Percentiles rank a stretch among this genome's conserved stretches.
These are phyloP conservation scores for Pantherophis guttatus DNA, from an alignment of 2,113 vertebrate species.

Conservation along the genomic window DNA sequence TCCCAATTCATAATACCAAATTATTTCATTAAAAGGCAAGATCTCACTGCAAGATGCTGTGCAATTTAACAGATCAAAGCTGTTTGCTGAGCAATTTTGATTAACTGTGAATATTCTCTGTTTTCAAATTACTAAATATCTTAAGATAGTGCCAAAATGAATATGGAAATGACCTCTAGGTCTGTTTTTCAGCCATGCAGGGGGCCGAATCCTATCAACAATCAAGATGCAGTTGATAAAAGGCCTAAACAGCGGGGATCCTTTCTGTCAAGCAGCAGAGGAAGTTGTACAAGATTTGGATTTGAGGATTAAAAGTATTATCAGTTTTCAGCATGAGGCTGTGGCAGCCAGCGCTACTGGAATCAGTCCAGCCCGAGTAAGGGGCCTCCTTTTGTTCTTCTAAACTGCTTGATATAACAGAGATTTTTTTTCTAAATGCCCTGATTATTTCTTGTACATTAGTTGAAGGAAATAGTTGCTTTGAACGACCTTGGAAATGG, in stretches of 20 bases:
- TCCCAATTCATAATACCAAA: slow-evolving; percentile 6
- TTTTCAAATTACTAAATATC: slow-evolving; percentile 56
- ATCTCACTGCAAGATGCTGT: slow-evolving; percentile 47
- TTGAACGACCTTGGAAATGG: neutral
- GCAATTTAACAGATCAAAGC: slow-evolving; percentile 70
- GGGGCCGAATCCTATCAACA: slow-evolving; percentile 76
- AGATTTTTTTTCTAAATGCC: slow-evolving; percentile 36
- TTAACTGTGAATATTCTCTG: slow-evolving; percentile 58
- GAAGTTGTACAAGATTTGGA: slow-evolving; percentile 78
- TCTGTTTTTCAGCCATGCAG: slow-evolving; percentile 79
- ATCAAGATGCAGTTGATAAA: slow-evolving; percentile 85
- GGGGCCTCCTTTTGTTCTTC: slow-evolving; percentile 54
- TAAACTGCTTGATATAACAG: slow-evolving; percentile 38
- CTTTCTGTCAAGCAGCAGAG: slow-evolving; percentile 74
- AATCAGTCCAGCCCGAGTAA: slow-evolving; percentile 92
- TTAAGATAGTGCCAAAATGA: slow-evolving; percentile 59
- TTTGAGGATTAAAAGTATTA: slow-evolving; percentile 82
- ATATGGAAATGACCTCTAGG: slow-evolving; percentile 62
- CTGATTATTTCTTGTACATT: neutral
- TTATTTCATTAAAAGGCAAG: slow-evolving; percentile 42
- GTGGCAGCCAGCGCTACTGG: slow-evolving; percentile 63
- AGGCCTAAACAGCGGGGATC: slow-evolving; percentile 77
- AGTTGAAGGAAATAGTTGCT: slow-evolving; percentile 25
- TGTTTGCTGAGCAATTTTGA: slow-evolving; percentile 61
- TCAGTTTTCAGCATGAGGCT: slow-evolving; percentile 66